A percentile compares a stretch with the other conserved stretches of the same genome.
These are phyloP conservation scores for Pantelozetes paolii DNA, from an alignment of 2,888 invertebrate genomes.

Conservation along the genomic window DNA sequence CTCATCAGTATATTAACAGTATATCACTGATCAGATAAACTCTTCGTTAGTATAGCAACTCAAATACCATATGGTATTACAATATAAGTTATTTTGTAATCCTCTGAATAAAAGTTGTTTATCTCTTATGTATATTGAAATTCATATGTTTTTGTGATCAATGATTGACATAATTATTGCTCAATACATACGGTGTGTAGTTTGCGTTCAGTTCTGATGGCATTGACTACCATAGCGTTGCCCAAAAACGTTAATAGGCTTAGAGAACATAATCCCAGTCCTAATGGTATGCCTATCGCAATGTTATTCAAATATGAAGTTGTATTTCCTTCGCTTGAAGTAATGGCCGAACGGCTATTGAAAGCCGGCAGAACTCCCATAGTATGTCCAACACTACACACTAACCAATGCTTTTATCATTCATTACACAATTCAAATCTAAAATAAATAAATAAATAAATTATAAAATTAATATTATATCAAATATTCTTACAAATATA, in stretches of 20 bases:
- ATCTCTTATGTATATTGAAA: too few relatives aligned
- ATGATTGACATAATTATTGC: neutral
- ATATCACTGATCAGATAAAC: too few relatives aligned
- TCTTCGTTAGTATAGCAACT: too few relatives aligned
- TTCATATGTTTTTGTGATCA: neutral
- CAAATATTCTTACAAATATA: too few relatives aligned
- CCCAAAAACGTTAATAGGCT: conserved; percentile 55
- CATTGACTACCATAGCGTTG: conserved; percentile 56
- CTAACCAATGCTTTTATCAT: too few relatives aligned
- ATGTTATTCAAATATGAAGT: conserved; percentile 34
- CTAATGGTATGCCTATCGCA: conserved; percentile 49
- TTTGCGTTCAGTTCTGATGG: conserved; percentile 56
- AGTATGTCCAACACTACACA: neutral
- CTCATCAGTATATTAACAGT: too few relatives aligned
- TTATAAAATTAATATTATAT: too few relatives aligned
- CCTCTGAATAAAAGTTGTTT: too few relatives aligned
- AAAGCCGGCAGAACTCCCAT: conserved; percentile 28
- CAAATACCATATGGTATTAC: too few relatives aligned
- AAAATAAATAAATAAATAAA: too few relatives aligned
- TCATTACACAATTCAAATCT: neutral
- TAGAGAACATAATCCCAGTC: conserved; percentile 53
- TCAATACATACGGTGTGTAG: conserved; percentile 54
- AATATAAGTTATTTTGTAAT: too few relatives aligned
- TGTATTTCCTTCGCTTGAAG: neutral
- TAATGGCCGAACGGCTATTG: conserved; percentile 14